phyloP scores from a whole-genome alignment of 2,113 vertebrate species.

The Orientallactaga bullata region DNA sequence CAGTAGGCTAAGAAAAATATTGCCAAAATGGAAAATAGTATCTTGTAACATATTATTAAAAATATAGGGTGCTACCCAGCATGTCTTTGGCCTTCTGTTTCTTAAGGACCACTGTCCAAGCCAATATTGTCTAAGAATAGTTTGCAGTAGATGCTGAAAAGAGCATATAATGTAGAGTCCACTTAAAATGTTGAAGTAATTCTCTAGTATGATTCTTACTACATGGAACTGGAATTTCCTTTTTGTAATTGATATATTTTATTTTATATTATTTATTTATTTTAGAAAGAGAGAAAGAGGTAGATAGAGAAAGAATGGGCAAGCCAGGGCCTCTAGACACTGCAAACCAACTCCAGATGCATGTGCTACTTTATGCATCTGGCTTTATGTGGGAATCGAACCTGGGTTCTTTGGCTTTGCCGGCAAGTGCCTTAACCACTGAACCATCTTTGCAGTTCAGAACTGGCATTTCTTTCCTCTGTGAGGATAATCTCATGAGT shows the following conservation, averaged over 20 bases:
- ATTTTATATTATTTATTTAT: too few relatives aligned
- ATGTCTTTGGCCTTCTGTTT: constrained; percentile 19
- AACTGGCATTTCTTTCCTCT: constrained; percentile 47
- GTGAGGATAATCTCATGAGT: constrained; percentile 59
- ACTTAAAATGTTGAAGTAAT: constrained; percentile 33
- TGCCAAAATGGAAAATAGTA: not conserved
- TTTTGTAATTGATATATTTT: too few relatives aligned
- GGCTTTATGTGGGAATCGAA: too few relatives aligned
- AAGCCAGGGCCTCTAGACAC: too few relatives aligned
- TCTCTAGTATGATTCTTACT: constrained; percentile 42
- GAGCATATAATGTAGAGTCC: constrained; percentile 2
- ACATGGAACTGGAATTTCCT: not conserved
- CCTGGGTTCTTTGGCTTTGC: too few relatives aligned
- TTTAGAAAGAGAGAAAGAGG: too few relatives aligned
- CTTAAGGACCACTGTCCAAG: not conserved
- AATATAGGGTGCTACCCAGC: constrained; percentile 23
- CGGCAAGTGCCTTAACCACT: too few relatives aligned
- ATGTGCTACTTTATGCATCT: too few relatives aligned
- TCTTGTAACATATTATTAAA: constrained; percentile 37
- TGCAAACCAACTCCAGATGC: too few relatives aligned
- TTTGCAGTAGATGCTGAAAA: constrained; percentile 61
- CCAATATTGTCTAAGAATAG: constrained; percentile 22
- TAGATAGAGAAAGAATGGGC: too few relatives aligned
- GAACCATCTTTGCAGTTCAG: not conserved
- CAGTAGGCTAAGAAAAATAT: constrained; percentile 28